Conservation (phyloP, 2,888 invertebrate genomes). For the Frankliniella fusca region DNA sequence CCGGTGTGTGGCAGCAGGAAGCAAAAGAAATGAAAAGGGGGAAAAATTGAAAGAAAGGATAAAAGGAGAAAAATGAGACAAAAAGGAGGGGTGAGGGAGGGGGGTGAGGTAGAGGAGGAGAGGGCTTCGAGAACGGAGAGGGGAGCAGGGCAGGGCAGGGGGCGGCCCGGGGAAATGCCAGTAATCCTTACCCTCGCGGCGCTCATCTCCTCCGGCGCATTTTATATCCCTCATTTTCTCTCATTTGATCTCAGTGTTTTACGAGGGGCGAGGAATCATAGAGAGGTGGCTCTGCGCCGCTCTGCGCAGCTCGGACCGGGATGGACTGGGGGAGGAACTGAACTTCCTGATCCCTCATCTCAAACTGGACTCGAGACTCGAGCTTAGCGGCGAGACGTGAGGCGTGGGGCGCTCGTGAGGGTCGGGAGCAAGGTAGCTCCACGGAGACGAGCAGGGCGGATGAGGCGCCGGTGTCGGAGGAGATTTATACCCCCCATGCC, state of each 20-base stretch:
- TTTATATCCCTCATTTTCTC: constrained; percentile 24
- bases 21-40: too few species aligned
- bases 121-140: background rate
- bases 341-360: background rate
- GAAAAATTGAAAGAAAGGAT: too few species aligned
- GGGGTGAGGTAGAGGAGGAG: background rate
- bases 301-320: too few species aligned
- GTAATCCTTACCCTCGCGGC: background rate
- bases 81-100: background rate
- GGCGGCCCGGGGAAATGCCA: background rate
- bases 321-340: background rate
- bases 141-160: background rate
- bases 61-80: too few species aligned
- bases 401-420: too few species aligned
- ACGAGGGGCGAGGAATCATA: constrained; percentile 21
- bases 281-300: background rate
- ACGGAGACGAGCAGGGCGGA: too few species aligned
- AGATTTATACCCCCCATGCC: too few species aligned
- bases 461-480: too few species aligned
- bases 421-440: too few species aligned
- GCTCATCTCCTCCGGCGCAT: background rate
- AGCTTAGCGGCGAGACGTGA: too few species aligned
- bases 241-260: constrained; percentile 24
- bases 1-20: too few species aligned
- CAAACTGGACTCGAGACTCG: background rate